phyloP scores from a whole-genome alignment of 2,113 vertebrate species.

The Cyrtonyx montezumae region DNA sequence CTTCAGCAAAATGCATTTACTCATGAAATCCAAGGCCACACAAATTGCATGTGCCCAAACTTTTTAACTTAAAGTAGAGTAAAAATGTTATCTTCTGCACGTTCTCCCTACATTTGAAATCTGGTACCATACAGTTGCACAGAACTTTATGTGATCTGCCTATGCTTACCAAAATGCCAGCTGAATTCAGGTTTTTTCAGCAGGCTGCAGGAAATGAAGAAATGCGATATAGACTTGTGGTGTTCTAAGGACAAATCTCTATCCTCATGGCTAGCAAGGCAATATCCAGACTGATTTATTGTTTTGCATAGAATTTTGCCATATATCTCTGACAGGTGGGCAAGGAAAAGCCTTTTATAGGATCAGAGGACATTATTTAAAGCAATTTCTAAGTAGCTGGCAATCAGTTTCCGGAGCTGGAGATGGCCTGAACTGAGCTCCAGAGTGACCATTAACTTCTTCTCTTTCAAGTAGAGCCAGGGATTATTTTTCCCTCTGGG shows the following conservation, averaged over 20 bases:
- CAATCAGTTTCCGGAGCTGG: not conserved
- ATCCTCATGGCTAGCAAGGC: not conserved
- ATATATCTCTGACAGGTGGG: not conserved
- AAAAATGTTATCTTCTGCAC: not conserved
- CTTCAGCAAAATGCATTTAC: not conserved
- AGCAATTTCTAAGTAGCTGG: slow-evolving; percentile 22
- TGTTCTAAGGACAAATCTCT: not conserved
- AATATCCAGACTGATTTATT: not conserved
- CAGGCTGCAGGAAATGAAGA: not conserved
- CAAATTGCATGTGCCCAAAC: not conserved
- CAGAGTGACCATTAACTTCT: slow-evolving; percentile 36
- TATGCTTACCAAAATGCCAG: not conserved
- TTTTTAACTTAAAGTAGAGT: not conserved
- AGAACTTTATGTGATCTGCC: not conserved
- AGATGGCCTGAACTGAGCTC: slow-evolving; percentile 9
- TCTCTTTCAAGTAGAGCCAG: slow-evolving; percentile 61
- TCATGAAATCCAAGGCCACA: not conserved
- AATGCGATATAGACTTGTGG: not conserved
- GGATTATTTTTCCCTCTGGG: slow-evolving; percentile 47
- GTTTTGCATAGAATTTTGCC: not conserved
- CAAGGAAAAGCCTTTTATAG: not conserved
- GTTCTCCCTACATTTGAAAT: not conserved
- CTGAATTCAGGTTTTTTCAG: slow-evolving; percentile 9
- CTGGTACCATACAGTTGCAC: not conserved
- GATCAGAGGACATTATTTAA: not conserved